phyloP scores from a whole-genome alignment of 2,113 vertebrate species.

The Terrapene triunguis region DNA sequence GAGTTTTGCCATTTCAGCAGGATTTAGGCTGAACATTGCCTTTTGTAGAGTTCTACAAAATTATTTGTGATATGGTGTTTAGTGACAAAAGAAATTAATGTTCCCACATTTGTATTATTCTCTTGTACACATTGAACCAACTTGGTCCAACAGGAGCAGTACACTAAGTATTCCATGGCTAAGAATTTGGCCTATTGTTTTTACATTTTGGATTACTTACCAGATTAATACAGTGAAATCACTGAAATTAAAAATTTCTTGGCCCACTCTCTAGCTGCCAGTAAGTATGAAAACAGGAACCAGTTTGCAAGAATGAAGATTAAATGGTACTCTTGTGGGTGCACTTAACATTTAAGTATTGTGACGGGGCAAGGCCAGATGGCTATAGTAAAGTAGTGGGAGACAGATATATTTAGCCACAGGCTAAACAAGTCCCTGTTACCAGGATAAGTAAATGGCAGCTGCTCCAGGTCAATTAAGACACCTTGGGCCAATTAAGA shows the following conservation, averaged over 20 bases:
- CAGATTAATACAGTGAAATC: not conserved
- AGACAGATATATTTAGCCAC: no score
- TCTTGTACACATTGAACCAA: not conserved
- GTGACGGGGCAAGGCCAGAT: no score
- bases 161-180: not conserved
- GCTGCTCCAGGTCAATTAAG: no score
- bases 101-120: not conserved
- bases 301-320: not conserved
- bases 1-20: not conserved
- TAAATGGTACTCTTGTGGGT: not conserved
- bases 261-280: not conserved
- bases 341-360: not conserved
- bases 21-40: not conserved
- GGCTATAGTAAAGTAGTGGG: no score
- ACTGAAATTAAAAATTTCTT: not conserved
- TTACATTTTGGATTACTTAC: not conserved
- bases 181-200: not conserved
- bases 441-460: no score
- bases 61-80: not conserved
- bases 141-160: not conserved
- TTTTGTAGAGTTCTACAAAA: not conserved
- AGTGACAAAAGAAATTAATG: not conserved
- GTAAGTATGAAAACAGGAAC: not conserved
- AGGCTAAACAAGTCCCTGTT: no score
- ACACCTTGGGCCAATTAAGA: no score